A percentile compares a stretch with the other conserved stretches of the same genome.
Conservation (phyloP, 1,140 invertebrate genomes). For the Lepidurus couesii region DNA sequence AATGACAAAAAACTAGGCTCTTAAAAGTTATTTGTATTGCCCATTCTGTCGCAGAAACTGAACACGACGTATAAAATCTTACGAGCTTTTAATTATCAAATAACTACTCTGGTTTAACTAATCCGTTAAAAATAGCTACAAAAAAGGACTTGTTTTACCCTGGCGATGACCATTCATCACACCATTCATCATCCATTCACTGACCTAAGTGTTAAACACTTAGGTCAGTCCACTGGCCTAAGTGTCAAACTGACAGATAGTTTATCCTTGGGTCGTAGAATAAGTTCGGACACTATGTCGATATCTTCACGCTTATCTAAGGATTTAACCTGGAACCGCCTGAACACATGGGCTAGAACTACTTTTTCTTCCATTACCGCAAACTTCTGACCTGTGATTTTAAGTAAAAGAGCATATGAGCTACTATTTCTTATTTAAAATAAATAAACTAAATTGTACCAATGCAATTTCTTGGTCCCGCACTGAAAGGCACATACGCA, state of each 20-base stretch:
- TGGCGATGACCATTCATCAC: too few species aligned
- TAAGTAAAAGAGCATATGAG: not conserved
- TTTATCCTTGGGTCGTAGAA: slow-evolving; percentile 58
- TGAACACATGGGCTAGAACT: slow-evolving; percentile 47
- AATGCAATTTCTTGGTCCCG: slow-evolving; percentile 67
- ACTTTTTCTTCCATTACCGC: slow-evolving; percentile 54
- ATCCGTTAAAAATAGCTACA: too few species aligned
- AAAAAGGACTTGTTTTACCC: too few species aligned
- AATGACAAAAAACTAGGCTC: too few species aligned
- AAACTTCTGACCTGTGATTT: slow-evolving; percentile 52
- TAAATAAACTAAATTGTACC: slow-evolving; percentile 50
- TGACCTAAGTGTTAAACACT: too few species aligned
- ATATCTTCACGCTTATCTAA: slow-evolving; percentile 63
- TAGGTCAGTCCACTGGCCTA: not conserved
- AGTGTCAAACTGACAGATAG: slow-evolving; percentile 32
- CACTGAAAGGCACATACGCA: slow-evolving; percentile 68
- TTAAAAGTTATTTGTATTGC: too few species aligned
- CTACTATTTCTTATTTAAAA: slow-evolving; percentile 29
- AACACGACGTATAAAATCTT: too few species aligned
- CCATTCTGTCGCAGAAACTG: too few species aligned
- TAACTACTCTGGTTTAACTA: too few species aligned
- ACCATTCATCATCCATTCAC: too few species aligned
- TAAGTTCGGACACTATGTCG: slow-evolving; percentile 70
- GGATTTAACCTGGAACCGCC: slow-evolving; percentile 42
- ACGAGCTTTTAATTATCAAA: slow-evolving; percentile 47